Percentiles rank a stretch among this genome's conserved stretches.
These are phyloP conservation scores for Eristalis pertinax DNA, from an alignment of 2,888 invertebrate species.

Conservation along the genomic window DNA sequence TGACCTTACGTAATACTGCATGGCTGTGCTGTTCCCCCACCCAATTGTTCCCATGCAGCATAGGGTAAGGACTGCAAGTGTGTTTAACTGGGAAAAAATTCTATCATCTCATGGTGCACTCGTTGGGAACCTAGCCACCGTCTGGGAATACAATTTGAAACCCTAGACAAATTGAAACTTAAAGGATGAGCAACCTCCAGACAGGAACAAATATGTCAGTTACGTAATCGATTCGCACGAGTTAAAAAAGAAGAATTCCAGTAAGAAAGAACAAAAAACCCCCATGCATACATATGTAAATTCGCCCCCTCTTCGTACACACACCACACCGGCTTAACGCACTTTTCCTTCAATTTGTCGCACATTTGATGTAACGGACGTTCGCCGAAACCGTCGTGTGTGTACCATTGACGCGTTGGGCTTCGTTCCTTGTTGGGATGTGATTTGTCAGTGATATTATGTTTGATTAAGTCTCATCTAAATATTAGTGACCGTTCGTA, in stretches of 20 bases:
- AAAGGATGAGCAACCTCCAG: not conserved
- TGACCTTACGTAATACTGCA: conserved; percentile 57
- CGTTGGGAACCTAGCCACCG: not conserved
- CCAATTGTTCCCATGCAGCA: conserved; percentile 11
- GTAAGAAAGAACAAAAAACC: not conserved
- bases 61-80: conserved; percentile 21
- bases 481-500: conserved; percentile 70
- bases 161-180: not conserved
- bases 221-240: not conserved
- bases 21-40: not conserved
- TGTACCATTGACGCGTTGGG: conserved; percentile 64
- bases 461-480: conserved; percentile 70
- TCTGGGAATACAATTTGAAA: not conserved
- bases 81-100: not conserved
- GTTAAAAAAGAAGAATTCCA: not conserved
- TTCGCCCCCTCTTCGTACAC: not conserved
- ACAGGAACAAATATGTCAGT: not conserved
- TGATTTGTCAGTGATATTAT: conserved; percentile 67
- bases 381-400: too few species aligned
- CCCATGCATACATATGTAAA: not conserved
- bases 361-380: conserved; percentile 5
- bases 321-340: not conserved
- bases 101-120: not conserved
- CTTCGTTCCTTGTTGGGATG: conserved; percentile 60
- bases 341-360: conserved; percentile 6